Base-by-base conservation (phyloP, 2,888 invertebrate species). In the Cerastoderma edule region DNA sequence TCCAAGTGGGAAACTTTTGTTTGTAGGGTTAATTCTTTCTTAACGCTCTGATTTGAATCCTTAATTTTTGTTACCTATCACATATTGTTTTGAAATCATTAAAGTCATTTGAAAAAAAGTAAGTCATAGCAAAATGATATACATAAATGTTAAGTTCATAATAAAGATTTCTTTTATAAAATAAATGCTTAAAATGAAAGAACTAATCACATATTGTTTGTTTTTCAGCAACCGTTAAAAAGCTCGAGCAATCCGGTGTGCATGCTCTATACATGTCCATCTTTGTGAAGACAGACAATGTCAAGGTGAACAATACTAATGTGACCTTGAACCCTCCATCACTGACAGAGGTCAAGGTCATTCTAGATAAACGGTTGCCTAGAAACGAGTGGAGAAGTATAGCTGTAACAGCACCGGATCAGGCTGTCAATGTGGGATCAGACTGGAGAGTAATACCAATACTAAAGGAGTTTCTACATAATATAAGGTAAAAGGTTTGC, bases 151-250 rank as follows among this genome's bases (percentile, higher is more conserved):
- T n/a, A n/a, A n/a, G n/a, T n/a, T n/a, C n/a, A n/a, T n/a, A n/a
- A n/a, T n/a, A n/a, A n/a, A n/a, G n/a, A n/a, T n/a, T n/a, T n/a
- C n/a, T n/a, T n/a, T n/a, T n/a, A n/a, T n/a, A n/a, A n/a, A n/a
- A n/a, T n/a, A 53, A 53, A 53, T 53, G 53, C 53, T 53, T 2
- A 24, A n/a, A 4, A 53, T 24, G 1, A 2, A n/a, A n/a, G 56
- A 16, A 3, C 3, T 54, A 39, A 8, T 56, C n/a, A n/a, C n/a
- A n/a, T n/a, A n/a, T n/a, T n/a, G n/a, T n/a, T n/a, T n/a, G n/a
- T n/a, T n/a, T 72, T 77, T 63, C 73, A 77, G 77, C 69, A 28
- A 24, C 28, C 2, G 16, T 77, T 13, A 48, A 63, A 13, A 67
- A n/a, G 22, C 57, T 72, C 16, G 27, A 44, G 16, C 22, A n/a